phyloP scores from a whole-genome alignment of 2,797 vertebrate species.

The Oryzias sinensis region DNA sequence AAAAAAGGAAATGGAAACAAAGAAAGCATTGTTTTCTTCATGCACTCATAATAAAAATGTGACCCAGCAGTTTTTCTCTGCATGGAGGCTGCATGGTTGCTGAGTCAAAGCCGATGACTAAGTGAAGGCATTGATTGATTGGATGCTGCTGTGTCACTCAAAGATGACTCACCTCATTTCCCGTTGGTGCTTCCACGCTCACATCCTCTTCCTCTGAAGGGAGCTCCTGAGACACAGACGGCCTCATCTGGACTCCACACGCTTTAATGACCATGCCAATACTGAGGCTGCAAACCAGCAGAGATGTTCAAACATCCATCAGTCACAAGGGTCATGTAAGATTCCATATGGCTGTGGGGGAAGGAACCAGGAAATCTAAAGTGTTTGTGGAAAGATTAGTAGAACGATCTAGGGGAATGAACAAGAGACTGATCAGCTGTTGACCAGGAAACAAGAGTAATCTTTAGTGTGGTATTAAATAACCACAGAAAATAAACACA shows the following conservation, averaged over 20 bases:
- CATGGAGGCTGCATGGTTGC: slow-evolving; percentile 16
- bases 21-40: not conserved
- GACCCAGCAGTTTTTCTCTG: not conserved
- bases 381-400: slow-evolving; percentile 56
- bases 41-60: not conserved
- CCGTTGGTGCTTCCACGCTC: slow-evolving; percentile 16
- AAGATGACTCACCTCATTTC: slow-evolving; percentile 53
- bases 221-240: slow-evolving; percentile 18
- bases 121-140: slow-evolving; percentile 21
- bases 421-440: slow-evolving; percentile 40
- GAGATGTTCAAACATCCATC: slow-evolving; percentile 43
- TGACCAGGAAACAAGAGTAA: slow-evolving; percentile 29
- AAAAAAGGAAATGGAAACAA: not conserved
- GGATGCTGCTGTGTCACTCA: slow-evolving; percentile 17
- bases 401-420: slow-evolving; percentile 42
- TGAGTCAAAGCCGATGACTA: slow-evolving; percentile 55
- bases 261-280: slow-evolving; percentile 44
- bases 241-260: slow-evolving; percentile 58
- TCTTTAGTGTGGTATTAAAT: not conserved
- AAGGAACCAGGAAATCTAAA: slow-evolving; percentile 52
- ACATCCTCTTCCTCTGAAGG: slow-evolving; percentile 29
- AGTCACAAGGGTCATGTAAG: slow-evolving; percentile 38
- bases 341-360: slow-evolving; percentile 50
- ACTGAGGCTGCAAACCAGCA: slow-evolving; percentile 39
- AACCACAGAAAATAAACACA: not conserved